A percentile compares a stretch with the other conserved stretches of the same genome.
phyloP scores from a whole-genome alignment of 2,113 vertebrate genomes.

The human (Homo sapiens) region GRCh38 chr3:119428001-119428500 shows the following conservation, averaged over 20 bases:
- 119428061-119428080: not conserved
- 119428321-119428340: not conserved
- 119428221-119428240: not conserved
- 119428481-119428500: not conserved
- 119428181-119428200: not conserved
- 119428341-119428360: not conserved
- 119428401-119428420: not conserved
- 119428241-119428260: not conserved
- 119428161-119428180: not conserved
- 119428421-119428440: not conserved
- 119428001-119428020: not conserved
- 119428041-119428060: not conserved
- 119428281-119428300: not conserved
- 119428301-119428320: not conserved
- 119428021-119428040: not conserved
- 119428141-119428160: not conserved
- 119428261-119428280: not conserved
- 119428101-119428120: not conserved
- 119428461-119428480: not conserved
- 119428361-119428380: not conserved
- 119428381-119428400: not conserved
- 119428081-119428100: not conserved
- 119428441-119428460: not conserved
- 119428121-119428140: not conserved
- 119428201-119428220: not conserved